phyloP scores from a whole-genome alignment of 2,797 vertebrate genomes.

The Phalloptychus januarius region DNA sequence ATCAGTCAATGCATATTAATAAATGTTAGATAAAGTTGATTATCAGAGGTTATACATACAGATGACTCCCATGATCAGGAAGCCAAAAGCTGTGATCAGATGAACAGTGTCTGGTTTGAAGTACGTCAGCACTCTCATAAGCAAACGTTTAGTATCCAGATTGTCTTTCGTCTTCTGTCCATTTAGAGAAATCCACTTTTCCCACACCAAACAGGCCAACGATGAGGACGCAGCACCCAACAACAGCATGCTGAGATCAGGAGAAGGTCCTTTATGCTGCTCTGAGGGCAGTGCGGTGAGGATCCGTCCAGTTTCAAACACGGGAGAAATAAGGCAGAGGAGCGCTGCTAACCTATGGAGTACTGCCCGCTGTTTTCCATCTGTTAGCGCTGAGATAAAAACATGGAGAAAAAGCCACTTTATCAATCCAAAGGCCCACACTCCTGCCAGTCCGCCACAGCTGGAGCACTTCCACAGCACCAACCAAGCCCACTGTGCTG shows the following conservation, averaged over 20 bases:
- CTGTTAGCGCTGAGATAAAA: slow-evolving; percentile 22
- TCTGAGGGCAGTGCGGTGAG: slow-evolving; percentile 19
- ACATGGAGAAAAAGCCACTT: slow-evolving; percentile 59
- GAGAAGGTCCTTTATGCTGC: slow-evolving; percentile 13
- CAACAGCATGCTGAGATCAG: slow-evolving; percentile 51
- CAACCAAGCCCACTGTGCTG: slow-evolving; percentile 27
- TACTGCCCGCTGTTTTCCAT: slow-evolving; percentile 17
- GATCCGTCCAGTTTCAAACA: slow-evolving; percentile 59
- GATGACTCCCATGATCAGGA: slow-evolving; percentile 79
- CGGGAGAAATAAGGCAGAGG: slow-evolving; percentile 73
- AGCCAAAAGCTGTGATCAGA: slow-evolving; percentile 76
- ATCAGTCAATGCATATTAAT: background rate
- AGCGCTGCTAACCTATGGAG: slow-evolving; percentile 46
- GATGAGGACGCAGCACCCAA: slow-evolving; percentile 46
- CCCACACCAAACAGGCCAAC: slow-evolving; percentile 77
- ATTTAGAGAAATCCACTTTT: slow-evolving; percentile 41
- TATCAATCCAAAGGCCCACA: slow-evolving; percentile 68
- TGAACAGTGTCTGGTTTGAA: slow-evolving; percentile 75
- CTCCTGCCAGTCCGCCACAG: slow-evolving; percentile 31
- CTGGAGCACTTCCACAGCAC: slow-evolving; percentile 28
- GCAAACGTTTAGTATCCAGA: slow-evolving; percentile 48
- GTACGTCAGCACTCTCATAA: slow-evolving; percentile 76
- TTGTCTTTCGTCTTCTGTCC: slow-evolving; percentile 25
- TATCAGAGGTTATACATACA: slow-evolving; percentile 76
- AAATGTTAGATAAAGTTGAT: background rate